Percentiles rank a stretch among this genome's conserved stretches.
phyloP scores from a whole-genome alignment of 1,140 invertebrate genomes.

The Leucophenga varia region DNA sequence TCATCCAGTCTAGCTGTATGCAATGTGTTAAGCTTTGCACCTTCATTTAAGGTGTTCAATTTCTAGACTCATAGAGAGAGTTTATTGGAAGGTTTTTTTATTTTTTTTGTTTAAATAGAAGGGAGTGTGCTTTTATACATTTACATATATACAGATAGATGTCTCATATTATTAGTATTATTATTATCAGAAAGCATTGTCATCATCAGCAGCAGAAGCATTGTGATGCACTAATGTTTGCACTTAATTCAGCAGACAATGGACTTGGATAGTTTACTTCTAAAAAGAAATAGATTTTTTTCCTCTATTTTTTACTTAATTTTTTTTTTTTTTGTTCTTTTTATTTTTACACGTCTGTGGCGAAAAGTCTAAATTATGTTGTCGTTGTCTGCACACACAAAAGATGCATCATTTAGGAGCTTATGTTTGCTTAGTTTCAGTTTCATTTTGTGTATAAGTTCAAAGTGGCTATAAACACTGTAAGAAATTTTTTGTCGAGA shows the following conservation, averaged over 20 bases:
- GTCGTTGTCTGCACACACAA: slow-evolving; percentile 35
- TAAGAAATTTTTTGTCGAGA: slow-evolving; percentile 12
- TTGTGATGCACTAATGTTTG: slow-evolving; percentile 50
- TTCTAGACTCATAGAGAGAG: too few relatives aligned
- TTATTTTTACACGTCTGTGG: slow-evolving; percentile 6
- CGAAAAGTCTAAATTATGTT: slow-evolving; percentile 51
- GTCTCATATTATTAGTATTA: too few relatives aligned
- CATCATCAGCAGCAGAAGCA: slow-evolving; percentile 14
- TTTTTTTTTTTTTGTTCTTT: slow-evolving; percentile 14
- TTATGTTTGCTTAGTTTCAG: slow-evolving; percentile 27
- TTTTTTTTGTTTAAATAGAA: too few relatives aligned
- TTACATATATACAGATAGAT: too few relatives aligned
- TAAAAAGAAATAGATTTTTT: too few relatives aligned
- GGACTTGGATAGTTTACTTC: too few relatives aligned
- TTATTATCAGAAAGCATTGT: neutral
- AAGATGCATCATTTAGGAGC: slow-evolving; percentile 46
- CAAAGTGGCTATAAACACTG: slow-evolving; percentile 19
- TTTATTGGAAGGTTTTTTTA: too few relatives aligned
- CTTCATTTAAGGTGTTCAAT: too few relatives aligned
- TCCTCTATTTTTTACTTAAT: slow-evolving; percentile 32
- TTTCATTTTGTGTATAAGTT: slow-evolving; percentile 32
- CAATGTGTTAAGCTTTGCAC: too few relatives aligned
- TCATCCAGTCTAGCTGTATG: too few relatives aligned
- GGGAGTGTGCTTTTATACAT: too few relatives aligned
- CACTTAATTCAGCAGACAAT: slow-evolving; percentile 53